Percentiles rank a stretch among this genome's conserved stretches.
Conservation (phyloP, 1,140 invertebrate genomes). For the Drosophila mauritiana region DNA sequence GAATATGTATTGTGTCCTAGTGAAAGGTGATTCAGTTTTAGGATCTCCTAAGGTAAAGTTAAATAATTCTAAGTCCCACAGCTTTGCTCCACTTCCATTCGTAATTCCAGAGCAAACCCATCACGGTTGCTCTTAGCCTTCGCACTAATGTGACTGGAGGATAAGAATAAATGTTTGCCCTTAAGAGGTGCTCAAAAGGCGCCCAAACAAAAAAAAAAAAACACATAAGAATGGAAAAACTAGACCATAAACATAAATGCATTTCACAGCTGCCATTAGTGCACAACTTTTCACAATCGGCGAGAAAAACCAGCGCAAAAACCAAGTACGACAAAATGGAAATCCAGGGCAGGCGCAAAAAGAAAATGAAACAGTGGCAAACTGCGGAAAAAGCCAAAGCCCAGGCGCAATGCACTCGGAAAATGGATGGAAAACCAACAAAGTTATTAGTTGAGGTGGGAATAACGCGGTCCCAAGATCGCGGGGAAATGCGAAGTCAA, state of each 20-base stretch:
- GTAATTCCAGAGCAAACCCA: neutral
- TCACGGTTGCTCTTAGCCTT: constrained; percentile 27
- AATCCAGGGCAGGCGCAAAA: constrained; percentile 61
- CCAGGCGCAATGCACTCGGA: constrained; percentile 41
- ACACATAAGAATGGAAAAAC: constrained; percentile 41
- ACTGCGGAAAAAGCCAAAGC: constrained; percentile 34
- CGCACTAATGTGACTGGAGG: constrained; percentile 35
- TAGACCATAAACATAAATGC: constrained; percentile 75
- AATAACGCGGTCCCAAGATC: constrained; percentile 12
- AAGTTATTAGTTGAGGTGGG: constrained; percentile 36
- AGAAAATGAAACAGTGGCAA: constrained; percentile 26
- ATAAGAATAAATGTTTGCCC: constrained; percentile 50
- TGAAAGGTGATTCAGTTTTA: too few relatives aligned
- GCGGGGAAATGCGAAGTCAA: constrained; percentile 27
- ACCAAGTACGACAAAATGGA: constrained; percentile 46
- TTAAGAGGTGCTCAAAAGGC: constrained; percentile 36
- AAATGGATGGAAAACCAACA: constrained; percentile 34
- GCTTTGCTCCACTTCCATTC: constrained; percentile 1
- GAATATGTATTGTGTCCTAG: too few relatives aligned
- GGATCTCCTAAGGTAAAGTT: neutral
- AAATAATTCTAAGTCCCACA: neutral
- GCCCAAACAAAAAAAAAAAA: constrained; percentile 1
- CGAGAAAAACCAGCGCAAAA: constrained; percentile 36
- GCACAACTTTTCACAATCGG: constrained; percentile 48
- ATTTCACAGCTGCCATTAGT: constrained; percentile 70